Conservation (phyloP, 2,113 vertebrate genomes). For the Pluvianellus socialis region DNA sequence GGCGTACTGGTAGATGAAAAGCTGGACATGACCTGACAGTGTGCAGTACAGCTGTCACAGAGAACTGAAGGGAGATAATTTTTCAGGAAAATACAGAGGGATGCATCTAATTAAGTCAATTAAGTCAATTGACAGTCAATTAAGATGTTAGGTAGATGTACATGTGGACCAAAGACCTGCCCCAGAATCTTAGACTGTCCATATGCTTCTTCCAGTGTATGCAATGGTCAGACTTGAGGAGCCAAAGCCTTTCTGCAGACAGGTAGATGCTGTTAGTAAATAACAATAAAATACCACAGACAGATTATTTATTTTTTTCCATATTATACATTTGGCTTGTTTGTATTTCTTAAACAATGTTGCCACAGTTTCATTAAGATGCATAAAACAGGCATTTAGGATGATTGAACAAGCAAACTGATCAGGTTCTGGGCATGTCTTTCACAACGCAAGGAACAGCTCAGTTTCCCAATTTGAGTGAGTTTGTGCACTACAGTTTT, state of each 20-base stretch:
- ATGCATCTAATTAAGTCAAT: neutral
- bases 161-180: neutral
- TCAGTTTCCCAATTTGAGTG: neutral
- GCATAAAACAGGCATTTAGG: neutral
- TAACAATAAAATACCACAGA: neutral
- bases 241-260: neutral
- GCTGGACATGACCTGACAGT: neutral
- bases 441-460: neutral
- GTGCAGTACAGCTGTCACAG: neutral
- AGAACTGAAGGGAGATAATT: neutral
- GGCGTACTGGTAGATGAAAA: neutral
- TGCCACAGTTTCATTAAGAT: neutral
- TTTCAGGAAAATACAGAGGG: neutral
- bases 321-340: neutral
- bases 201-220: neutral
- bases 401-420: fast-evolving
- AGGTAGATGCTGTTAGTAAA: neutral
- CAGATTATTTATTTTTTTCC: neutral
- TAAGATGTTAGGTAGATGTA: neutral
- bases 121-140: no score
- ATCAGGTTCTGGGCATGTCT: neutral
- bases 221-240: neutral
- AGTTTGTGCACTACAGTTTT: neutral
- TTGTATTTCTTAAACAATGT: neutral
- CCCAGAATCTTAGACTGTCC: neutral